Evolutionary conservation across 2,113 vertebrate species (phyloP), one percentile per base, ranked within the genome.

Genomic region (Todiramphus saurophagus): DNA sequence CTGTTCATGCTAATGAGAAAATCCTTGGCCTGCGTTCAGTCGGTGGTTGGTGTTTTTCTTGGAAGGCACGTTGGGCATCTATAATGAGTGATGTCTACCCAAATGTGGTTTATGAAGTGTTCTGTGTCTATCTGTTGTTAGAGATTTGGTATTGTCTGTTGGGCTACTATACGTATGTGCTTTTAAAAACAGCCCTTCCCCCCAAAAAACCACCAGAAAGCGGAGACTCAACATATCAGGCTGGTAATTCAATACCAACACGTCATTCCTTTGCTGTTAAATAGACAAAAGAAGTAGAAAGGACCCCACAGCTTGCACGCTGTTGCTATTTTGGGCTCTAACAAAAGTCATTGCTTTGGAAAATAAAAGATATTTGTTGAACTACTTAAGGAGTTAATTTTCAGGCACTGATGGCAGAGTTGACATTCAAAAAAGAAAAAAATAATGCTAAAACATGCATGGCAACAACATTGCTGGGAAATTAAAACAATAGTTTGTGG

Each of bases 21-120:
- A 59, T n/a, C 90, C 90, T 93, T 97, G 95, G 94, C 92, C 60
- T 82, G 72, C 9, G 9, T 97, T 98, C 96, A 96, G 88, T 92
- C 87, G 14, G 19, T 8, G 58, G 58, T 78, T 78, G 87, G 50
- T 96, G 89, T 90, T 96, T 97, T 94, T 83, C 88, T 96, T 97
- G 94, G 91, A 91, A 94, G 78, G 89, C 68, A 4, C 9, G 1
- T 75, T 30, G 80, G 39, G 82, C 96, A 89, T 95, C 39, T 74
- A 69, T 68, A 87, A 90, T 48, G 53, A 66, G 39, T n/a, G 8
- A 10, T 62, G 75, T 90, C 87, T 80, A 87, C 75, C 77, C 66
- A 23, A 35, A 68, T 79, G 13, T 92, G 85, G 44, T 87, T 93
- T 89, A 95, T 81, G 39, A 55, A 95, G 73, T 92, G 80, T 82